Percentiles rank a stretch among this genome's conserved stretches.
Evolutionary conservation across 2,113 vertebrate genomes (phyloP).

Genomic region (Bungarus multicinctus): DNA sequence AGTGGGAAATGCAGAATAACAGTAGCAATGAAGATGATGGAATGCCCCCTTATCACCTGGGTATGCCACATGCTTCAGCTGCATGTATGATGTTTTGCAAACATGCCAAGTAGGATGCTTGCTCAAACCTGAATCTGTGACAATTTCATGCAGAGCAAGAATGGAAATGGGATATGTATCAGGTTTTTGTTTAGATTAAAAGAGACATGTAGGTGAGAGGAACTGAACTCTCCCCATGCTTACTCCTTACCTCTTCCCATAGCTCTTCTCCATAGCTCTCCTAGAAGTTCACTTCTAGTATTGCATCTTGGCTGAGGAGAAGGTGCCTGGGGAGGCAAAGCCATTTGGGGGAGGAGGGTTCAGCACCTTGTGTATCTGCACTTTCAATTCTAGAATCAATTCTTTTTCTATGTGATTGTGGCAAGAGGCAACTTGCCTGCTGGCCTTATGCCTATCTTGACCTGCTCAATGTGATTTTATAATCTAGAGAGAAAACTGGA

Average conservation of each 20-base stretch:
- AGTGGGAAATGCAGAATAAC: slow-evolving; percentile 7
- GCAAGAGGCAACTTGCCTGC: background rate
- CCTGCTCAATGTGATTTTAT: background rate
- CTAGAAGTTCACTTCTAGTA: background rate
- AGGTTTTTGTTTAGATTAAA: background rate
- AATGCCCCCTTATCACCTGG: slow-evolving; percentile 45
- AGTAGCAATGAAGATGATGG: slow-evolving; percentile 40
- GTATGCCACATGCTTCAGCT: slow-evolving; percentile 17
- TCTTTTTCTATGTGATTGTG: background rate
- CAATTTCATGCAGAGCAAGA: background rate
- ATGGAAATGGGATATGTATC: background rate
- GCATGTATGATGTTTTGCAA: slow-evolving; percentile 23
- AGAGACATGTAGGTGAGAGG: background rate
- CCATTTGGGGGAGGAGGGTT: background rate
- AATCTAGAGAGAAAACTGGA: background rate
- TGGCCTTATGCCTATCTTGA: background rate
- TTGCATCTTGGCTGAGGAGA: background rate
- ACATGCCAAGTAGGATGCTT: slow-evolving; percentile 2
- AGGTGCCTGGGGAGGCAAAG: background rate
- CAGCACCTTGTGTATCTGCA: background rate
- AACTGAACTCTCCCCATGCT: background rate
- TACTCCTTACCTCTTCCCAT: background rate
- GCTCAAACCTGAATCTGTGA: slow-evolving; percentile 8
- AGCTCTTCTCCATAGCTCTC: background rate
- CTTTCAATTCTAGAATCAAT: background rate